Conservation (phyloP, 2,797 vertebrate genomes). For the Nannoperca obscura region DNA sequence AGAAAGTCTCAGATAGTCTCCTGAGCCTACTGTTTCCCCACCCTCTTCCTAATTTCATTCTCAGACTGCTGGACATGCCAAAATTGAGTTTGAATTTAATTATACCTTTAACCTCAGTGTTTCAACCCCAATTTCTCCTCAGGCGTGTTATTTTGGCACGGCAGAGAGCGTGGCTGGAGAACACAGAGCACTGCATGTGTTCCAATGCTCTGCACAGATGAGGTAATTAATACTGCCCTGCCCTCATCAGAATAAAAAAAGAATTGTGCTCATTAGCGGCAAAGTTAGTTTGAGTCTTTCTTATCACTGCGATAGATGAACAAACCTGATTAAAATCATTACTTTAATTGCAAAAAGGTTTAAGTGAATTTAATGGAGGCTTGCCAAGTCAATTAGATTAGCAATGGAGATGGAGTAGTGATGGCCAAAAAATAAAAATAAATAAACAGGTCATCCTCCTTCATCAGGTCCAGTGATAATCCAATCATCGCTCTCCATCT, state of each 20-base stretch:
- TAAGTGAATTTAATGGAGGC: slow-evolving; percentile 69
- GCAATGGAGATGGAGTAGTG: slow-evolving; percentile 46
- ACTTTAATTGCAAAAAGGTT: slow-evolving; percentile 72
- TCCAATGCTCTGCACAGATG: slow-evolving; percentile 53
- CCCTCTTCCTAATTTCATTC: slow-evolving; percentile 63
- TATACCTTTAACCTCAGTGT: slow-evolving; percentile 79
- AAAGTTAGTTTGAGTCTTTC: slow-evolving; percentile 51
- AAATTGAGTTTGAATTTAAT: slow-evolving; percentile 79
- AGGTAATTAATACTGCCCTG: slow-evolving; percentile 72
- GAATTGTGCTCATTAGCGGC: slow-evolving; percentile 53
- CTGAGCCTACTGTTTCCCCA: slow-evolving; percentile 36
- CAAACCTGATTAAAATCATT: slow-evolving; percentile 74
- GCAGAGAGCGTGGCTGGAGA: slow-evolving; percentile 37
- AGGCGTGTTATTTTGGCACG: slow-evolving; percentile 67
- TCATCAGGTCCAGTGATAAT: slow-evolving; percentile 57
- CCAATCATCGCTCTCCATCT: slow-evolving; percentile 63
- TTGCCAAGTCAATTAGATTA: slow-evolving; percentile 68
- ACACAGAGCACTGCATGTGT: slow-evolving; percentile 53
- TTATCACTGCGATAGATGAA: slow-evolving; percentile 60
- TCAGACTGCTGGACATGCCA: slow-evolving; percentile 72
- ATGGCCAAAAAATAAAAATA: slow-evolving; percentile 35
- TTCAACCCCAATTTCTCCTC: slow-evolving; percentile 77
- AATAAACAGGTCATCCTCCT: slow-evolving; percentile 55
- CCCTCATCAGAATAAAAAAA: slow-evolving; percentile 60
- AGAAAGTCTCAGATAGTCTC: slow-evolving; percentile 54